Percentiles rank a stretch among this genome's conserved stretches.
Conservation (phyloP, 1,140 invertebrate species). For the Bombus waltoni region DNA sequence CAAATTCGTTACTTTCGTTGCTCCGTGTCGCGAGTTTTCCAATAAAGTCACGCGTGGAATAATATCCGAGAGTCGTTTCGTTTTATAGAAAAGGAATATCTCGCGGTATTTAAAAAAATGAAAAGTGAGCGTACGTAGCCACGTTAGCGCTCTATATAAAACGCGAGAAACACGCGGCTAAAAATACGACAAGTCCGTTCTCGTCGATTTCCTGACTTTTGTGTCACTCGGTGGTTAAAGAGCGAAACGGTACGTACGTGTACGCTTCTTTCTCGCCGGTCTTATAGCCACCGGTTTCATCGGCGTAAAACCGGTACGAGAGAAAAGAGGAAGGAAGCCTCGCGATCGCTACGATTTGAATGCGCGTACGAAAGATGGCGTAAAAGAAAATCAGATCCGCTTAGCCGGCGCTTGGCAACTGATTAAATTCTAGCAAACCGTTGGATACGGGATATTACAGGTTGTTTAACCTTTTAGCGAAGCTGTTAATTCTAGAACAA, state of each 20-base stretch:
- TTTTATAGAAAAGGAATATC: too few relatives aligned
- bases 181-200: too few relatives aligned
- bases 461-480: background rate
- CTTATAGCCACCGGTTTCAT: background rate
- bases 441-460: background rate
- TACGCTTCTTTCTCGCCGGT: too few relatives aligned
- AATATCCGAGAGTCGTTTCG: background rate
- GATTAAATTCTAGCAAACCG: background rate
- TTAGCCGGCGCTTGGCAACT: background rate
- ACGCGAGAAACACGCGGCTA: rapidly evolving
- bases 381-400: background rate
- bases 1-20: background rate
- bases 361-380: background rate
- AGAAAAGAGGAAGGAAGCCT: background rate
- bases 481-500: background rate
- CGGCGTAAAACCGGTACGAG: background rate
- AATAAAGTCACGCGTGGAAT: background rate
- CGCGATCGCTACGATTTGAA: background rate
- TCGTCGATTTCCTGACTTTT: too few relatives aligned
- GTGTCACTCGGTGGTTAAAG: too few relatives aligned
- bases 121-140: too few relatives aligned
- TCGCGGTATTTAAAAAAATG: too few relatives aligned
- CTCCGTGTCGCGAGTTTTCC: background rate
- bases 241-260: too few relatives aligned
- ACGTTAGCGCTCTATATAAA: too few relatives aligned